phyloP scores from a whole-genome alignment of 92 coral and sea anemone species.

The Ricordea florida region DNA sequence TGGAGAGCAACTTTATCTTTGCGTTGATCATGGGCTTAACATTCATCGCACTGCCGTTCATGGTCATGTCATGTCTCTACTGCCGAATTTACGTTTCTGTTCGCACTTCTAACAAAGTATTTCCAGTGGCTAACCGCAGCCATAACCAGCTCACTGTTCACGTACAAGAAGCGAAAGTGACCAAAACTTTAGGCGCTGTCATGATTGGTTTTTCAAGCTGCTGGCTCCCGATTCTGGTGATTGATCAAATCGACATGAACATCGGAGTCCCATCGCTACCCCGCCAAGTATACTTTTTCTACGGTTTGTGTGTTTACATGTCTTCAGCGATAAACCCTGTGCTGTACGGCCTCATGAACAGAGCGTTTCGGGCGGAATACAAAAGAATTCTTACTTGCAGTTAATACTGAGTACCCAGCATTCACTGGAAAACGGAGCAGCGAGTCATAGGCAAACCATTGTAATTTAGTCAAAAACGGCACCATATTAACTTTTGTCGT shows the following conservation, averaged over 20 bases:
- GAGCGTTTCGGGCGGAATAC: constrained; percentile 17
- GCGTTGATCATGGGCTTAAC: constrained; percentile 3
- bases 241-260: constrained; percentile 16
- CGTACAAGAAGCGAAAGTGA: constrained; percentile 15
- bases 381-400: not conserved
- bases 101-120: not conserved
- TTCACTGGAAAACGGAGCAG: no score
- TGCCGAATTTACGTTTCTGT: constrained; percentile 2
- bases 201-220: constrained; percentile 10
- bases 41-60: not conserved
- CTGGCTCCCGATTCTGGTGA: constrained; percentile 11
- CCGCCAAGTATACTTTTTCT: not conserved
- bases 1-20: constrained; percentile 7
- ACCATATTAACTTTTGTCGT: no score
- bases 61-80: constrained; percentile 1
- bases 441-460: no score
- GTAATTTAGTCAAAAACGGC: no score
- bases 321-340: constrained; percentile 15
- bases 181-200: not conserved
- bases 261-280: constrained; percentile 6
- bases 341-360: constrained; percentile 8
- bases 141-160: not conserved
- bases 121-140: not conserved
- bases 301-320: constrained; percentile 3
- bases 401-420: no score